Evolutionary conservation across 2,797 vertebrate genomes (phyloP), one percentile per base, ranked within the genome.

Genomic region (Tenualosa ilisha): DNA sequence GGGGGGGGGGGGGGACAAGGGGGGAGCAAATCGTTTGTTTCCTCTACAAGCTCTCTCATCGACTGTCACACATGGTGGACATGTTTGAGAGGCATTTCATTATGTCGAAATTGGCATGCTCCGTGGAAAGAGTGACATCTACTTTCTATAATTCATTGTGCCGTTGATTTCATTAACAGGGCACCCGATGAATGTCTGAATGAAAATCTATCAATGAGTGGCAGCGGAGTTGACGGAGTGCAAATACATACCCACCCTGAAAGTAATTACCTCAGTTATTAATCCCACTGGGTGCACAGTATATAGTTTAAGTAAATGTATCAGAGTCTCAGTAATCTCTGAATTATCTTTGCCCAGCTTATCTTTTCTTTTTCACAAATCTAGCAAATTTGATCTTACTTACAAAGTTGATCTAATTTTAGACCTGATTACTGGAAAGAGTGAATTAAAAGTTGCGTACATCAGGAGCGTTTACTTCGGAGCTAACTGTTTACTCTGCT

Each of bases 111-210:
- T 83, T 53, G 82, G 72, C 84, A 75, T 51, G 53, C 59, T 85
- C 26, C 15, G 9, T 65, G 83, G 84, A 61, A 24, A 83, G 49
- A 86, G 46, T 9, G 75, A 61, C 68, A 84, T 85, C 26, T 24
- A 24, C 61, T 84, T 86, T 86, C 83, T 79, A 75, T 82, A 24
- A 81, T 81, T 72, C 84, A 54, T 84, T 50, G 53, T 82, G 63
- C 84, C 85, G 84, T 84, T 85, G 79, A 86, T 86, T 85, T 84
- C 86, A 88, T 88, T 86, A 85, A 85, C 82, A 56, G 86, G 20
- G 61, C n/a, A 31, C 6, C 15, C 40, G 13, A 79, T 13, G 6
- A 50, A 56, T 43, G 59, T 84, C 65, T 61, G 51, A 72, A 81
- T 56, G 13, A 37, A 31, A 84, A 63, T 75, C 85, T 46, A 68